phyloP scores from a whole-genome alignment of 2,888 invertebrate species.

The Meta bourneti region DNA sequence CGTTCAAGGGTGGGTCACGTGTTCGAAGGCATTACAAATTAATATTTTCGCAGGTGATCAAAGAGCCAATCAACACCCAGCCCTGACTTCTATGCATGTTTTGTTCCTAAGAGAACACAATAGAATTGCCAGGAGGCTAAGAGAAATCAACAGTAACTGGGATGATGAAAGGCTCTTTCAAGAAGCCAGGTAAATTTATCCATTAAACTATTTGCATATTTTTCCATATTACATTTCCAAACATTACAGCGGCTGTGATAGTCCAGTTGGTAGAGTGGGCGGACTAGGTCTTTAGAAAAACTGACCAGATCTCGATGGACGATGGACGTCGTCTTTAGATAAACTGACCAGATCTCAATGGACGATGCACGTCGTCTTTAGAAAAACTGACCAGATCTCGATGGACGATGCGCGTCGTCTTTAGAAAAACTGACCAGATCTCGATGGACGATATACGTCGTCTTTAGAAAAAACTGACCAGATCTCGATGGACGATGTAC shows the following conservation, averaged over 20 bases:
- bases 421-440: too few relatives aligned
- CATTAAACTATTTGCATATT: neutral
- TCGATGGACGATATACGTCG: too few relatives aligned
- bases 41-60: slow-evolving; percentile 85
- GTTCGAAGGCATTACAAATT: neutral
- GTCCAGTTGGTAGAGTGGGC: neutral
- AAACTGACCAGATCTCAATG: too few relatives aligned
- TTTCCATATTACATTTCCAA: neutral
- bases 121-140: slow-evolving; percentile 76
- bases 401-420: too few relatives aligned
- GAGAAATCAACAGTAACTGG: slow-evolving; percentile 80
- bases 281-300: neutral
- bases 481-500: too few relatives aligned
- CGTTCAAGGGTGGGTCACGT: neutral
- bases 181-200: slow-evolving; percentile 79
- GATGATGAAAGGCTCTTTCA: slow-evolving; percentile 80
- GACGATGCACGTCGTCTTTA: too few relatives aligned
- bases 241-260: neutral
- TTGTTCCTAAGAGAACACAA: slow-evolving; percentile 83
- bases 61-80: slow-evolving; percentile 94
- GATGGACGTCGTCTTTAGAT: too few relatives aligned
- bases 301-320: too few relatives aligned
- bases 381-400: too few relatives aligned
- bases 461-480: too few relatives aligned
- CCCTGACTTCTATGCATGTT: slow-evolving; percentile 94